Base-by-base conservation (phyloP, 2,888 invertebrate species). In the Lycocerus yunnanus region DNA sequence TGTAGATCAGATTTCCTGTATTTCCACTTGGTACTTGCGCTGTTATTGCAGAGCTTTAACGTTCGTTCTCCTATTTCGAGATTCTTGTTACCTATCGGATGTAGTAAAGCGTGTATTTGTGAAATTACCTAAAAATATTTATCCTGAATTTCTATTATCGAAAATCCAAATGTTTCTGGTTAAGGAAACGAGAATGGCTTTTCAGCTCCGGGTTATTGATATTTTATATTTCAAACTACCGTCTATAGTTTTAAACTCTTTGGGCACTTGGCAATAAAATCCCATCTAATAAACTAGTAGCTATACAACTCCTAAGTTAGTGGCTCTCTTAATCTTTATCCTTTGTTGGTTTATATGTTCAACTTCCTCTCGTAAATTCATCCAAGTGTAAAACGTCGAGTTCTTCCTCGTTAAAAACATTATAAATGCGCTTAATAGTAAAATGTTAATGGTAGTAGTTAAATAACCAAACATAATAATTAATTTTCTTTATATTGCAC, bases 1-100 rank as follows among this genome's bases (percentile, higher is more conserved):
- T 81, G 76, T 76, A 77, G 71, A 77, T 81, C 79, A 77, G 78
- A 80, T 82, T 83, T 81, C 81, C 81, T 79, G 78, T 79, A 74
- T 79, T 81, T 81, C 79, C 76, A 71, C 76, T 81, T 78, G 77
- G 68, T 68, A 68, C 72, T 72, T 18, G 68, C 63, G 63, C 65
- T 20, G 63, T 69, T 73, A 73, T 73, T 73, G 65, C 73, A 15
- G 58, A 58, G 68, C 58, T 16, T 67, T 67, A 63, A 63, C 61
- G 61, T 63, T 63, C 20, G 18, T 18, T 63, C 61, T 63, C 61
- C n/a, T 16, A 63, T 63, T 63, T 63, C 61, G 14, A 63, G 61
- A 63, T 18, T 18, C 61, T 16, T 63, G 16, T 20, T 63, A n/a
- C 61, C 18, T 63, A 43, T 43, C 43, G 43, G 43, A 43, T 43